Percentiles rank a stretch among this genome's conserved stretches.
phyloP scores from a whole-genome alignment of 2,888 invertebrate genomes.

The Euplagia quadripunctaria region DNA sequence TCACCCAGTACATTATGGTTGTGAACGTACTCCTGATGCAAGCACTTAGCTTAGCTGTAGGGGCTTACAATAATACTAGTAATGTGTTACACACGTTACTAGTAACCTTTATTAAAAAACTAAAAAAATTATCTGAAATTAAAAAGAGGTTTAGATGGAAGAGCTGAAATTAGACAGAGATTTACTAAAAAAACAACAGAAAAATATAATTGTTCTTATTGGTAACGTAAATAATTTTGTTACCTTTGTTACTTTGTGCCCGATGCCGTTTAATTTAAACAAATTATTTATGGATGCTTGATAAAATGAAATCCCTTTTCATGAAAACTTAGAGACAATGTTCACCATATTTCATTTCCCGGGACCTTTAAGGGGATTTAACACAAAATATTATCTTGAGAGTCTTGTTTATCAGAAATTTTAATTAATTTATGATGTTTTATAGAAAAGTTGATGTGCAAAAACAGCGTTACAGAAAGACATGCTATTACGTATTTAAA shows the following conservation, averaged over 20 bases:
- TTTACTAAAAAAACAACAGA: too few species aligned
- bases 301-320: constrained; percentile 32
- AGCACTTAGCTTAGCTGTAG: too few species aligned
- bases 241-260: constrained; percentile 28
- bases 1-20: neutral
- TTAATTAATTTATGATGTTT: neutral
- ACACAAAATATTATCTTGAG: constrained; percentile 26
- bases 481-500: too few species aligned
- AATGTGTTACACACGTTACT: too few species aligned
- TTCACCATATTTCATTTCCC: constrained; percentile 25
- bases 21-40: too few species aligned
- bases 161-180: too few species aligned
- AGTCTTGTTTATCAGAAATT: neutral
- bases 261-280: constrained; percentile 12
- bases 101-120: too few species aligned
- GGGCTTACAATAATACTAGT: too few species aligned
- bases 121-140: too few species aligned
- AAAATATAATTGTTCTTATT: constrained; percentile 17
- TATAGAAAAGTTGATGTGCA: too few species aligned
- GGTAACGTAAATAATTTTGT: constrained; percentile 30
- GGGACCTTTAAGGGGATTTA: constrained; percentile 18
- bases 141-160: too few species aligned
- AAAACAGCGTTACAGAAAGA: too few species aligned
- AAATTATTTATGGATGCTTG: constrained; percentile 20
- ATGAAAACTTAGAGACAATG: constrained; percentile 23